phyloP scores from a whole-genome alignment of 2,888 invertebrate genomes.

The Mycalesis mineus region DNA sequence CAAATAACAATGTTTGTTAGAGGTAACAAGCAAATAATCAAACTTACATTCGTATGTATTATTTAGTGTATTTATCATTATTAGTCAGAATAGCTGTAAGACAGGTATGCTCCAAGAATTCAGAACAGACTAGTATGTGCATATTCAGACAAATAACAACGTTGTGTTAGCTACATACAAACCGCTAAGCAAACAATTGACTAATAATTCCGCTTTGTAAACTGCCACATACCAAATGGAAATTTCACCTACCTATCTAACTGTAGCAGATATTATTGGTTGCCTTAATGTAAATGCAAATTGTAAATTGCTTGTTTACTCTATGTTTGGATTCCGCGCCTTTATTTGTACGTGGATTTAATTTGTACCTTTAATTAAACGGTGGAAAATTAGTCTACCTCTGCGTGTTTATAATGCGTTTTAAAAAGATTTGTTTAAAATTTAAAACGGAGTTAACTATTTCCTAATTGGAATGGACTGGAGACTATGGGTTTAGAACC shows the following conservation, averaged over 20 bases:
- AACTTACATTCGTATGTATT: no score
- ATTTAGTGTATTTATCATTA: no score
- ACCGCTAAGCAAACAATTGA: constrained; percentile 52
- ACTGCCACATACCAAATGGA: constrained; percentile 55
- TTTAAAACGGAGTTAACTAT: no score
- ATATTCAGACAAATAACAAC: constrained; percentile 35
- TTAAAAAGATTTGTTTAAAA: no score
- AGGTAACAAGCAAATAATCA: no score
- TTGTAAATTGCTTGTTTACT: constrained; percentile 35
- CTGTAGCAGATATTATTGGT: constrained; percentile 44
- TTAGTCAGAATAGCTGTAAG: no score
- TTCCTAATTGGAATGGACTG: no score
- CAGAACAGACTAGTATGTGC: background rate
- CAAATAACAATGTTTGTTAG: no score
- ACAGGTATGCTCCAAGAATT: no score
- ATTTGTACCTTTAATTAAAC: constrained; percentile 31
- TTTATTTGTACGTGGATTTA: constrained; percentile 30
- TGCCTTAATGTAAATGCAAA: constrained; percentile 44
- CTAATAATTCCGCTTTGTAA: constrained; percentile 55
- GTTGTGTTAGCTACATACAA: constrained; percentile 44
- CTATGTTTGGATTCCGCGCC: constrained; percentile 29
- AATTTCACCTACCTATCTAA: constrained; percentile 47
- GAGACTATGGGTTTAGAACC: no score
- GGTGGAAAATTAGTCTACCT: background rate
- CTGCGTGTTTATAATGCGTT: background rate